These are phyloP conservation scores for Marasmarcha lunaedactyla DNA, from an alignment of 2,888 invertebrate genomes.

Conservation along the genomic window DNA sequence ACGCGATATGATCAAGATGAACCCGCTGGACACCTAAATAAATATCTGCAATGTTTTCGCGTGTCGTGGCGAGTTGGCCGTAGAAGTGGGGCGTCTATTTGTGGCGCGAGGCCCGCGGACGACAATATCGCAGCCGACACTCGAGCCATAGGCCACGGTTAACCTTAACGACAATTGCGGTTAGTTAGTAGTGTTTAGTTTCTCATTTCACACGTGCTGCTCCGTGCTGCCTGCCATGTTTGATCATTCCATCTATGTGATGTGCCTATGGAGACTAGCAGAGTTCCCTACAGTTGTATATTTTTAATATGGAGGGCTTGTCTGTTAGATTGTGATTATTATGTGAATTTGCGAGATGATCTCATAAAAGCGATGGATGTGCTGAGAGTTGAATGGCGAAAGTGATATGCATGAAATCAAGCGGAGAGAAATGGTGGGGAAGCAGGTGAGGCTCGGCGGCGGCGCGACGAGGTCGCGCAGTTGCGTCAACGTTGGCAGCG, in stretches of 20 bases:
- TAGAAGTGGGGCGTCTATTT: slow-evolving; percentile 67
- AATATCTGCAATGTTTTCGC: slow-evolving; percentile 51
- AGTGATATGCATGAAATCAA: slow-evolving; percentile 57
- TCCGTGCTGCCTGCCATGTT: neutral
- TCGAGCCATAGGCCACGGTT: slow-evolving; percentile 28
- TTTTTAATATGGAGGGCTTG: too few relatives aligned
- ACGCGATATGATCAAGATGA: slow-evolving; percentile 17
- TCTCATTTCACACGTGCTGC: slow-evolving; percentile 1
- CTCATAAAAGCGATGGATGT: slow-evolving; percentile 24
- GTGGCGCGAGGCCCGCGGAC: slow-evolving; percentile 62
- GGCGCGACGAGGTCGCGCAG: slow-evolving; percentile 18
- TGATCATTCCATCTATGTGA: neutral
- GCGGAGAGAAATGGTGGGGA: slow-evolving; percentile 37
- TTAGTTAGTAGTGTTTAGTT: neutral
- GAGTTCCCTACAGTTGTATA: too few relatives aligned
- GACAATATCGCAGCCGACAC: slow-evolving; percentile 56
- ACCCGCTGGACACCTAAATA: slow-evolving; percentile 47
- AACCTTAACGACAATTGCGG: slow-evolving; percentile 5
- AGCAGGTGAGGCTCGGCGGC: slow-evolving; percentile 27
- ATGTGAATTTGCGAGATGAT: slow-evolving; percentile 6
- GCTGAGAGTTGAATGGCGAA: slow-evolving; percentile 48
- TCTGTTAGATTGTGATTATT: slow-evolving; percentile 18
- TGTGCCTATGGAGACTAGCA: too few relatives aligned
- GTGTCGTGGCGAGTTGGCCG: slow-evolving; percentile 54
- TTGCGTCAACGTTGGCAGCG: slow-evolving; percentile 54